phyloP scores from a whole-genome alignment of 2,888 invertebrate species.

The Plagodis dolabraria region DNA sequence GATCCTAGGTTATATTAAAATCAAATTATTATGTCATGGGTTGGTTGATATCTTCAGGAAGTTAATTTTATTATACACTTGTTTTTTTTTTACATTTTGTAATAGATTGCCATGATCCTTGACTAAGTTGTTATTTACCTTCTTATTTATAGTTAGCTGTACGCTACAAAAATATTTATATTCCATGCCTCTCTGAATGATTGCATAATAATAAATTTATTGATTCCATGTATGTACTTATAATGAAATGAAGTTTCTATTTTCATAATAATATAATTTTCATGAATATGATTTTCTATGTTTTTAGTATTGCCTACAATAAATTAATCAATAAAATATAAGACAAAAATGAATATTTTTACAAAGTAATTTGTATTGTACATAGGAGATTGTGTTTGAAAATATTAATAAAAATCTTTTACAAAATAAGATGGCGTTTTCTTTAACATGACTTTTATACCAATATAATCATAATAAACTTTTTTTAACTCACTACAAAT shows the following conservation, averaged over 20 bases:
- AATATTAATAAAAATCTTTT: conserved; percentile 82
- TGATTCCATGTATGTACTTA: conserved; percentile 80
- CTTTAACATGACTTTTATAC: no score
- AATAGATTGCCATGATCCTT: conserved; percentile 52
- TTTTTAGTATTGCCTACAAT: conserved; percentile 79
- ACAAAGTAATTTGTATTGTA: conserved; percentile 85
- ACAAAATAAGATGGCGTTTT: conserved; percentile 51
- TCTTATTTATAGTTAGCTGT: conserved; percentile 50
- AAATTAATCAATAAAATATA: conserved; percentile 81
- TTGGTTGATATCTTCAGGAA: conserved; percentile 26
- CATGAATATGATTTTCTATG: conserved; percentile 68
- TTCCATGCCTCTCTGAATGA: conserved; percentile 56
- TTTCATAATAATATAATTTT: conserved; percentile 63
- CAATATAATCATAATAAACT: no score
- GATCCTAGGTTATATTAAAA: conserved; percentile 26
- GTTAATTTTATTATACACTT: conserved; percentile 48
- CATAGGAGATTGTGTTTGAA: conserved; percentile 82
- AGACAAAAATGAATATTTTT: conserved; percentile 84
- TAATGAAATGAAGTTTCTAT: conserved; percentile 74
- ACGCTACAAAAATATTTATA: conserved; percentile 55
- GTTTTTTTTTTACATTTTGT: conserved; percentile 49
- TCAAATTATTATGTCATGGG: conserved; percentile 32
- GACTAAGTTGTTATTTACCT: conserved; percentile 58
- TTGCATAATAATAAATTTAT: conserved; percentile 58
- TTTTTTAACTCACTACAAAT: no score